phyloP scores from a whole-genome alignment of 1,140 invertebrate genomes.

The Stegodyphus dumicola region DNA sequence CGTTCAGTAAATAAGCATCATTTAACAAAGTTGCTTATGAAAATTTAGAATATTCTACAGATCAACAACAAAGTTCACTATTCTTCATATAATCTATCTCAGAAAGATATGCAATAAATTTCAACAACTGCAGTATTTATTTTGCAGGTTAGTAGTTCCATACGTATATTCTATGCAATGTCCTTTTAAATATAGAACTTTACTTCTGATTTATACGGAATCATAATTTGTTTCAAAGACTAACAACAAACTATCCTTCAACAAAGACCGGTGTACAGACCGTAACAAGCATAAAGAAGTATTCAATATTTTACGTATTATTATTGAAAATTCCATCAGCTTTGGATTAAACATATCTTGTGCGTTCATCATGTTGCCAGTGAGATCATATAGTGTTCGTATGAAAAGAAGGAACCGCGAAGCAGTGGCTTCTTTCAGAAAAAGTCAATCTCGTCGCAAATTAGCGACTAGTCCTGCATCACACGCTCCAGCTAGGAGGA shows the following conservation, averaged over 20 bases:
- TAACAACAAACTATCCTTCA: not conserved
- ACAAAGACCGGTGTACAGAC: not conserved
- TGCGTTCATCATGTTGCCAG: slow-evolving; percentile 62
- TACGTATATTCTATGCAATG: no score
- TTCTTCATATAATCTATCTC: no score
- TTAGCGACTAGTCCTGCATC: not conserved
- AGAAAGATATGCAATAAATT: no score
- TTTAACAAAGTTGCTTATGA: no score
- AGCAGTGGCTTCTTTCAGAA: slow-evolving; percentile 63
- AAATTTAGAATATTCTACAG: no score
- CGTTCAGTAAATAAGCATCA: no score
- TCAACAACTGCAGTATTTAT: no score
- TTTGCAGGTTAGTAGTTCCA: no score
- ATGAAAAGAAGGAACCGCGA: slow-evolving; percentile 63
- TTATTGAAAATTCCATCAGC: not conserved
- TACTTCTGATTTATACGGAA: not conserved
- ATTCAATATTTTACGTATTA: not conserved
- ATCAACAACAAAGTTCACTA: no score
- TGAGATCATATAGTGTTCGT: slow-evolving; percentile 64
- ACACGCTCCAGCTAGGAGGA: slow-evolving; percentile 29
- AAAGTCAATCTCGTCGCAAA: slow-evolving; percentile 59
- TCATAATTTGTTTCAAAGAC: not conserved
- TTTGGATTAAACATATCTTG: not conserved
- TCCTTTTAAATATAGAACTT: not conserved
- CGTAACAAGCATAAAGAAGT: not conserved